Evolutionary conservation across 2,888 invertebrate genomes (phyloP).

Genomic region (Agrochola macilenta): DNA sequence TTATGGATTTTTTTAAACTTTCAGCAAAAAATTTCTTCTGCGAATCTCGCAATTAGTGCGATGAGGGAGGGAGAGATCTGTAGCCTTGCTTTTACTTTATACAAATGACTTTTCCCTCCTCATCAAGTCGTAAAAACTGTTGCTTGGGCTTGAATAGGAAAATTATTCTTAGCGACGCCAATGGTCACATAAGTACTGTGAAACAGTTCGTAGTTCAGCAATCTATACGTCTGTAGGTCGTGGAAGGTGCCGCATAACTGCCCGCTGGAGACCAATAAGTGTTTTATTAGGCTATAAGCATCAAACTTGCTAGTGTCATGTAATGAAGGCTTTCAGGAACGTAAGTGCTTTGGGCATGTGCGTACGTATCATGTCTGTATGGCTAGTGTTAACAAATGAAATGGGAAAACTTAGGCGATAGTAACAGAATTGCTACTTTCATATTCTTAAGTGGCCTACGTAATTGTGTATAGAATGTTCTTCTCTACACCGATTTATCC

Average conservation of each 20-base stretch:
- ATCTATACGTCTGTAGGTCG: conserved; percentile 70
- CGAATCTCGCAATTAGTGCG: conserved; percentile 62
- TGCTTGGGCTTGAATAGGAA: conserved; percentile 40
- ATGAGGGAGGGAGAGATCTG: conserved; percentile 46
- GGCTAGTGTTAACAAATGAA: conserved; percentile 19
- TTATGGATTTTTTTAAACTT: conserved; percentile 45
- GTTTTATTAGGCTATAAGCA: conserved; percentile 64
- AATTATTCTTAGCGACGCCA: conserved; percentile 40
- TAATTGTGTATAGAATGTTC: background rate
- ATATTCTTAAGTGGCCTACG: background rate
- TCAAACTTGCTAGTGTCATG: conserved; percentile 60
- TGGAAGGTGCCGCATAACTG: conserved; percentile 60
- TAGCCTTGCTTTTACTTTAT: conserved; percentile 43
- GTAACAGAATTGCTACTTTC: conserved; percentile 6
- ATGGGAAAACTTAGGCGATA: conserved; percentile 34
- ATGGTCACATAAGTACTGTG: conserved; percentile 22
- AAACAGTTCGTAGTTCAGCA: conserved; percentile 51
- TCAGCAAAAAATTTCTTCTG: conserved; percentile 43
- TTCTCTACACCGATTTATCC: background rate
- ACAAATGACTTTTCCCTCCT: conserved; percentile 27
- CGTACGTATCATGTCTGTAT: background rate
- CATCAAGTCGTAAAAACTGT: conserved; percentile 51
- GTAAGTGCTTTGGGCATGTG: conserved; percentile 24
- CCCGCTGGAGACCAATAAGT: conserved; percentile 59
- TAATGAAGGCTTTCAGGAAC: conserved; percentile 54